Evolutionary conservation across 2,888 invertebrate species (phyloP).

Genomic region (Trichacis sp.): DNA sequence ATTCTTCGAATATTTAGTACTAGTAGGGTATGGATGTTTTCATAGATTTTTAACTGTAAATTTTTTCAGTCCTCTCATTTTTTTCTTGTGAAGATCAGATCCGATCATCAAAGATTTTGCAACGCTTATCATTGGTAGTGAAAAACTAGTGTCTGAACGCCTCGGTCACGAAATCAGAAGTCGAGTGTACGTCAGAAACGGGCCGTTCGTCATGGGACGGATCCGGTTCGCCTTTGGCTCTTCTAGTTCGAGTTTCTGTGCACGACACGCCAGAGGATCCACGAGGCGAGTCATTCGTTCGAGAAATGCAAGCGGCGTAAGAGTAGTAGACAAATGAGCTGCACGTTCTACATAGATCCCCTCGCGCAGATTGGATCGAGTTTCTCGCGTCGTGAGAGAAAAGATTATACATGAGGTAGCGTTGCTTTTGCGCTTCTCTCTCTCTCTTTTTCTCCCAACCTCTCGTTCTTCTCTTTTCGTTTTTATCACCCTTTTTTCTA

Average conservation of each 20-base stretch:
- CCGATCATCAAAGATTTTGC: too few relatives aligned
- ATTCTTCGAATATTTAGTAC: too few relatives aligned
- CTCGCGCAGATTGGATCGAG: conserved; percentile 65
- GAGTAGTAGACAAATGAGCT: conserved; percentile 66
- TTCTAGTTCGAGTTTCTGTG: conserved; percentile 53
- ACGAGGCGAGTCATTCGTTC: conserved; percentile 31
- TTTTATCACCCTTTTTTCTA: too few relatives aligned
- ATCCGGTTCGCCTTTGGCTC: conserved; percentile 64
- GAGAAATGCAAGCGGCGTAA: conserved; percentile 55
- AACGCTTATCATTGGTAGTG: too few relatives aligned
- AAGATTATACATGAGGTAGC: conserved; percentile 48
- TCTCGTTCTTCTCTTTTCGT: too few relatives aligned
- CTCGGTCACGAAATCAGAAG: conserved; percentile 3
- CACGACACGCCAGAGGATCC: conserved; percentile 43
- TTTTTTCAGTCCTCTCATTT: too few relatives aligned
- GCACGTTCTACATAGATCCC: conserved; percentile 67
- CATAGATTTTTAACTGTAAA: too few relatives aligned
- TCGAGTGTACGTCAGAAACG: conserved; percentile 26
- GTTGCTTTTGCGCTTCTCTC: too few relatives aligned
- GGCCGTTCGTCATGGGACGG: conserved; percentile 43
- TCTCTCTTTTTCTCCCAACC: too few relatives aligned
- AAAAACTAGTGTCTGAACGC: too few relatives aligned
- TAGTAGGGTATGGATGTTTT: too few relatives aligned
- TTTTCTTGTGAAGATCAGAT: too few relatives aligned
- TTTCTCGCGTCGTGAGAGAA: conserved; percentile 66